Evolutionary conservation across 2,113 vertebrate species (phyloP).

Genomic region (Callaeas wilsoni): DNA sequence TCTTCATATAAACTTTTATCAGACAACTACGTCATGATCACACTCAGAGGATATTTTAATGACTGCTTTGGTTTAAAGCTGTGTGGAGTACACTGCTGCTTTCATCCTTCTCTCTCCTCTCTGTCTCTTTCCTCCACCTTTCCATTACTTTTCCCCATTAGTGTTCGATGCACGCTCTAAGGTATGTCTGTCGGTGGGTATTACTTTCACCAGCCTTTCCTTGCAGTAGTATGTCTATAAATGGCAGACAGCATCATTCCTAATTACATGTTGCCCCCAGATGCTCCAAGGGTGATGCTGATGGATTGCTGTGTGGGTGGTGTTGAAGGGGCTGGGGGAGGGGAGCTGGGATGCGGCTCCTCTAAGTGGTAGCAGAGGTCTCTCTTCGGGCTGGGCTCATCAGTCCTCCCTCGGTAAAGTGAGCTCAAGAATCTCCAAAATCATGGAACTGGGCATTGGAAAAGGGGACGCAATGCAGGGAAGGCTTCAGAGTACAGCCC

Average conservation of each 20-base stretch:
- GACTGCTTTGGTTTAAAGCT: background rate
- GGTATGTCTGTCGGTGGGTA: background rate
- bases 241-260: slow-evolving; percentile 46
- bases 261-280: slow-evolving; percentile 59
- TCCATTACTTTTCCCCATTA: background rate
- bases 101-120: background rate
- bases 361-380: slow-evolving; percentile 30
- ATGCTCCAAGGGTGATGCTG: slow-evolving; percentile 53
- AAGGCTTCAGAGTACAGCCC: background rate
- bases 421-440: background rate
- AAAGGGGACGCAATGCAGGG: background rate
- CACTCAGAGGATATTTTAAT: background rate
- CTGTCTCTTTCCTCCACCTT: background rate
- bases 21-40: background rate
- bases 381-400: background rate
- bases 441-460: background rate
- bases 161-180: background rate
- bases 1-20: background rate
- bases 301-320: slow-evolving; percentile 56
- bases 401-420: background rate
- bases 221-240: slow-evolving; percentile 3
- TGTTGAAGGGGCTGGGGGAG: slow-evolving; percentile 24
- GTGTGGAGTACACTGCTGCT: background rate
- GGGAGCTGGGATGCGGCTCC: background rate
- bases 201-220: slow-evolving; percentile 33